Evolutionary conservation across 2,888 invertebrate genomes (phyloP), one percentile per base, ranked within the genome.

Genomic region (Cosmia trapezina): DNA sequence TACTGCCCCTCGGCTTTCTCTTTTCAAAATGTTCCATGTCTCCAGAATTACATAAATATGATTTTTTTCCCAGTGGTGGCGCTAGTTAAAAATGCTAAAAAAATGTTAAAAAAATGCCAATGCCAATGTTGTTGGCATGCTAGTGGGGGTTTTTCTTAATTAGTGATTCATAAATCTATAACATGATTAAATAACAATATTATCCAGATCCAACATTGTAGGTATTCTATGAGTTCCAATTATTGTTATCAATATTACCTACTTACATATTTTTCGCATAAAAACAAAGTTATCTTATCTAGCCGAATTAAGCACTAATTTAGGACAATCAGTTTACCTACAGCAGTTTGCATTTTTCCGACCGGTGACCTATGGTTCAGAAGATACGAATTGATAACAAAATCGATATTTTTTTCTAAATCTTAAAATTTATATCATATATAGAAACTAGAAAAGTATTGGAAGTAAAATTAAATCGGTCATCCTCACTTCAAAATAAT

Each of bases 221-320:
- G 12, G 12, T 45, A 33, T 12, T 14, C 12, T 2, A 57, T 41
- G 0, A 41, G 12, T 37, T 41, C 47, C 17, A 49, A 63, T 75
- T 49, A 56, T 22, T 57, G 41, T 22, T 76, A 76, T 68, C 68
- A 57, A 12, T 8, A 43, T 68, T 45, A 37, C 3, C 1, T 28
- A 28, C 28, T 3, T 28, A 28, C 28, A 28, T 59, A 41, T 37
- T 68, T 45, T 53, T 12, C 11, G 45, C 14, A 43, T 69, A 68
- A 76, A 56, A 60, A 78, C 60, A 60, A 54, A 70, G 37, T 47
- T 33, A 74, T 77, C 74, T 74, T 69, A 77, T 74, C 78, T 47
- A 53, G 11, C 6, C 19, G 22, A 60, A 77, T 69, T 69, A 74
- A 73, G 69, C 11, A 59, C n/a, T 33, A 33, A 77, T 69, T 47